Evolutionary conservation across 2,888 invertebrate genomes (phyloP), one percentile per base, ranked within the genome.

Genomic region (Clostera curtula): DNA sequence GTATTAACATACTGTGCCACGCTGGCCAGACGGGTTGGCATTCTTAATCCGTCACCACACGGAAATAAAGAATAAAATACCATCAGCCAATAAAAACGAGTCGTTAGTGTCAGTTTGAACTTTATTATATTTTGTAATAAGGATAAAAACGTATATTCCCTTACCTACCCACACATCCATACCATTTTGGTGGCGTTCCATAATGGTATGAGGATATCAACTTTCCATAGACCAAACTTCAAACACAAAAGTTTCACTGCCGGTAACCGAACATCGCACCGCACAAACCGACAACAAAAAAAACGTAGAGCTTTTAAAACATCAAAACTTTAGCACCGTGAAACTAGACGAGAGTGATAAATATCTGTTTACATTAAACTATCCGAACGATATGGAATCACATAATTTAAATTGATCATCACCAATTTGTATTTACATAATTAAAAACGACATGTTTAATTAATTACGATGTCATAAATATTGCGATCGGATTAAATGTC

Each of bases 101-200:
- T n/a, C n/a, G n/a, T n/a, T n/a, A n/a, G n/a, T n/a, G n/a, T n/a
- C n/a, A n/a, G n/a, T n/a, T n/a, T n/a, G n/a, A n/a, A n/a, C n/a
- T n/a, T n/a, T n/a, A 15, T 15, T 6, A 5, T 15, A 18, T 4
- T 18, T n/a, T 3, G 18, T 18, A 18, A 7, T 3, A 22, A 5
- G 9, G n/a, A 8, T 22, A 43, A 53, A 55, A 57, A 53, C 40
- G 51, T 49, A 59, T 65, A 48, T 77, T 74, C 74, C 83, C 85
- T 84, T 84, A 85, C 85, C 85, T 84, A 85, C 85, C 84, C 84
- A 85, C 79, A 85, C 85, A 85, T 85, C 85, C 80, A 85, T 84
- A 77, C 85, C 85, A 77, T 84, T 84, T 60, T 84, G 84, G 79
- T 84, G 84, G 40, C 84, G 71, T 70, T 85, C 85, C 85, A 85